A percentile compares a stretch with the other conserved stretches of the same genome.
Conservation (phyloP, 2,113 vertebrate species). For the Parotia lawesii region DNA sequence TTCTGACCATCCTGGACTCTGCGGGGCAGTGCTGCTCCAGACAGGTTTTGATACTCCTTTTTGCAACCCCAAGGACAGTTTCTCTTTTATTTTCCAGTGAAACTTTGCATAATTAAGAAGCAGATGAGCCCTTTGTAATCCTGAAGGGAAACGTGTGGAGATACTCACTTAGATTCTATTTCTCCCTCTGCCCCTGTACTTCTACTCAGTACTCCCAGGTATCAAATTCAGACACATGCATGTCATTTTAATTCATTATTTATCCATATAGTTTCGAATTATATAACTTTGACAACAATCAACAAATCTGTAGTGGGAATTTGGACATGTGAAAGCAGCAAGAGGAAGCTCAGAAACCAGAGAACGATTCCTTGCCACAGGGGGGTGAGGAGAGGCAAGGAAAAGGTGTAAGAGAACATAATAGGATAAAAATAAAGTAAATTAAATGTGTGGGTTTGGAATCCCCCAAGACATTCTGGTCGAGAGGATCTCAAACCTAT, state of each 20-base stretch:
- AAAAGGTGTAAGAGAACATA: conserved; percentile 36
- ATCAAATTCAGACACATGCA: neutral
- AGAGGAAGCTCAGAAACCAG: neutral
- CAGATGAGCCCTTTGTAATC: neutral
- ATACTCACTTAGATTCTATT: neutral
- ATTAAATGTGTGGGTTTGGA: conserved; percentile 34
- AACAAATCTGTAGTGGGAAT: neutral
- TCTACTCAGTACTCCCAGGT: neutral
- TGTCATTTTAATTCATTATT: conserved; percentile 36
- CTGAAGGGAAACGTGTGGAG: neutral
- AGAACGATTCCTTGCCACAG: neutral
- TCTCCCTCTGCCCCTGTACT: neutral
- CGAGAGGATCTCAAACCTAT: neutral
- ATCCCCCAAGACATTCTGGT: conserved; percentile 18
- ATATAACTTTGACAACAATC: neutral
- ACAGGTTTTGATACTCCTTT: neutral
- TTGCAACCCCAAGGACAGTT: neutral
- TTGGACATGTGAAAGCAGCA: neutral
- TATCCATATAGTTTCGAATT: neutral
- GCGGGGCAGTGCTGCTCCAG: neutral
- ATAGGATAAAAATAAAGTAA: conserved; percentile 44
- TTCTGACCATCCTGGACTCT: neutral
- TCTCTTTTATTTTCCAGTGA: neutral
- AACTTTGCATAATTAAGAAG: neutral
- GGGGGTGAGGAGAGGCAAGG: neutral